These are phyloP conservation scores for Neoitamus cyanurus DNA, from an alignment of 2,888 invertebrate genomes.

Conservation along the genomic window DNA sequence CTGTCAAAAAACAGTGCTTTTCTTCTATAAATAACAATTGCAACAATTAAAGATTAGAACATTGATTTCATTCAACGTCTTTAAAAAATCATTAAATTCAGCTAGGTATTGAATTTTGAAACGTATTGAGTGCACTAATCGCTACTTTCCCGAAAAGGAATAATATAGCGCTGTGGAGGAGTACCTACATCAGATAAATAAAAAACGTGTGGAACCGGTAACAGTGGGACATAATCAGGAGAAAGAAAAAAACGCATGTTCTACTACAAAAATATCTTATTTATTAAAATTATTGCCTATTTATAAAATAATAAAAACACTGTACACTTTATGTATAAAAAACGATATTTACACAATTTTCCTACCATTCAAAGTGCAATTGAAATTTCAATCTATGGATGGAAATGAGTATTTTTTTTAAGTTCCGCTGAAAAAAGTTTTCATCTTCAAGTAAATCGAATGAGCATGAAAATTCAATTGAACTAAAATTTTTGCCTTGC, in stretches of 20 bases:
- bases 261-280: slow-evolving; percentile 53
- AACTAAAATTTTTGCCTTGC: slow-evolving; percentile 10
- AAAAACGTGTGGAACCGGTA: too few relatives aligned
- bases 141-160: too few relatives aligned
- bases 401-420: not conserved
- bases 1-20: too few relatives aligned
- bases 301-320: slow-evolving; percentile 54
- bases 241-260: slow-evolving; percentile 3
- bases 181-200: too few relatives aligned
- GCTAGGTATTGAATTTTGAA: too few relatives aligned
- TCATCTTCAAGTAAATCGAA: not conserved
- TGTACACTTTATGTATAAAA: slow-evolving; percentile 52
- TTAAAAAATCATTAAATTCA: too few relatives aligned
- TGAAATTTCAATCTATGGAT: slow-evolving; percentile 18
- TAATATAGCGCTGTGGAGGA: too few relatives aligned
- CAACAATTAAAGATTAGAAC: too few relatives aligned
- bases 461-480: slow-evolving; percentile 10
- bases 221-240: not conserved
- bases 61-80: too few relatives aligned
- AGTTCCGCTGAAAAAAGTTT: not conserved
- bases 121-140: too few relatives aligned
- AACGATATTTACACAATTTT: slow-evolving; percentile 54
- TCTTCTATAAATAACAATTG: too few relatives aligned
- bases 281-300: slow-evolving; percentile 52
- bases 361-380: slow-evolving; percentile 49